Evolutionary conservation across 2,888 invertebrate genomes (phyloP).

Genomic region (Cremastinae sp.): DNA sequence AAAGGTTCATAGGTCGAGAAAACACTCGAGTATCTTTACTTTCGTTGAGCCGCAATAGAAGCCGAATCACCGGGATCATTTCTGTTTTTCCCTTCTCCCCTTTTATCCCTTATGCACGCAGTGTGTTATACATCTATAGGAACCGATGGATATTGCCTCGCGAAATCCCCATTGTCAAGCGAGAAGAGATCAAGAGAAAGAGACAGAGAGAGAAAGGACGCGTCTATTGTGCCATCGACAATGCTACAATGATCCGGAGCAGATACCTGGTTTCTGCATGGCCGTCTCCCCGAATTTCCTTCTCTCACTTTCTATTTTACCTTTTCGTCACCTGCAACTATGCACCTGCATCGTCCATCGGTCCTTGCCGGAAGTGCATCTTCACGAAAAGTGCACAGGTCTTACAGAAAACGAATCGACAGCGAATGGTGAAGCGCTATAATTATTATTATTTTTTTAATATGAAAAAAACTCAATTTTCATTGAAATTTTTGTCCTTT

Average conservation of each 20-base stretch:
- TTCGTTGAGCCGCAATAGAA: conserved; percentile 42
- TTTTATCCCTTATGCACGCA: conserved; percentile 32
- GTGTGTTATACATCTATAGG: conserved; percentile 52
- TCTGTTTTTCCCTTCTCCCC: conserved; percentile 36
- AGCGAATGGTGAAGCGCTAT: neutral
- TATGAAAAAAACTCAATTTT: neutral
- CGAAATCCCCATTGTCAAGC: conserved; percentile 56
- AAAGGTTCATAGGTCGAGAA: conserved; percentile 58
- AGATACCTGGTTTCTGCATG: conserved; percentile 53
- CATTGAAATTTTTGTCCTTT: too few species aligned
- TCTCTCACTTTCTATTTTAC: conserved; percentile 35
- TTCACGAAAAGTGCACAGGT: conserved; percentile 34
- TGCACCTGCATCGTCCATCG: conserved; percentile 53
- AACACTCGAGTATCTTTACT: conserved; percentile 57
- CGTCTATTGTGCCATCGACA: conserved; percentile 57
- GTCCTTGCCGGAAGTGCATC: conserved; percentile 51
- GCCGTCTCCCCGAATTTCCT: conserved; percentile 30
- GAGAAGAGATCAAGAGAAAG: conserved; percentile 22
- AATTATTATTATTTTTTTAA: neutral
- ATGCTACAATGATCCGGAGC: conserved; percentile 59
- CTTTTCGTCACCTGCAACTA: conserved; percentile 51
- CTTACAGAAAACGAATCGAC: too few species aligned
- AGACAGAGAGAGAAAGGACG: conserved; percentile 37
- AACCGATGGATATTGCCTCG: conserved; percentile 60
- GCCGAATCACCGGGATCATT: conserved; percentile 41